Evolutionary conservation across 2,888 invertebrate genomes (phyloP).

Genomic region (Cylindroiulus punctatus): DNA sequence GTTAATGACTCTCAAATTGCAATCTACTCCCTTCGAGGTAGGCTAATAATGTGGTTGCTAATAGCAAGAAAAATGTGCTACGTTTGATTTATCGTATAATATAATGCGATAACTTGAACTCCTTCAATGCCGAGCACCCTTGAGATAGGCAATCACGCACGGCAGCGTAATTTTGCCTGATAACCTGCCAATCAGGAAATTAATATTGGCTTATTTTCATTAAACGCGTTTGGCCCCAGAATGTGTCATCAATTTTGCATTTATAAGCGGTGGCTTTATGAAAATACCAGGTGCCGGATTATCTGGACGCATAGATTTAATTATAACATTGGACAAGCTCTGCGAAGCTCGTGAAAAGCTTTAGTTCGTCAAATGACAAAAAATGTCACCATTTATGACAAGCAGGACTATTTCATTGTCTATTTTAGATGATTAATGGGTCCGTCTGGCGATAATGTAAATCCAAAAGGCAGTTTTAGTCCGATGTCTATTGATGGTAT

Average conservation of each 20-base stretch:
- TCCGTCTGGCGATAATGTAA: neutral
- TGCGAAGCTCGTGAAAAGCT: neutral
- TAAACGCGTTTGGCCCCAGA: neutral
- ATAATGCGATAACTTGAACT: neutral
- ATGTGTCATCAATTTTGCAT: neutral
- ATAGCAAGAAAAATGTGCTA: neutral
- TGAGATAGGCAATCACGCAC: neutral
- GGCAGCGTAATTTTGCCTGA: slow-evolving; percentile 5
- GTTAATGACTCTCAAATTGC: neutral
- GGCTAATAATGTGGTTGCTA: neutral
- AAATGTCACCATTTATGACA: neutral
- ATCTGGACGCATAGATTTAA: neutral
- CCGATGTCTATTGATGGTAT: neutral
- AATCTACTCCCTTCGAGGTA: neutral
- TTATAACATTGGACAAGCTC: neutral
- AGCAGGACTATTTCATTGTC: neutral
- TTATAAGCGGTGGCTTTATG: neutral
- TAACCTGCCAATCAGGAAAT: neutral
- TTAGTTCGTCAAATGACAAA: neutral
- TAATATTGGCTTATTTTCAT: neutral
- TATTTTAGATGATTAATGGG: neutral
- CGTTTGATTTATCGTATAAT: slow-evolving; percentile 10
- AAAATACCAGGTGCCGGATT: neutral
- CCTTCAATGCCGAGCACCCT: neutral
- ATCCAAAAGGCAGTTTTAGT: neutral